Evolutionary conservation across 2,113 vertebrate genomes (phyloP).

Genomic region (Chlamydotis undulata): DNA sequence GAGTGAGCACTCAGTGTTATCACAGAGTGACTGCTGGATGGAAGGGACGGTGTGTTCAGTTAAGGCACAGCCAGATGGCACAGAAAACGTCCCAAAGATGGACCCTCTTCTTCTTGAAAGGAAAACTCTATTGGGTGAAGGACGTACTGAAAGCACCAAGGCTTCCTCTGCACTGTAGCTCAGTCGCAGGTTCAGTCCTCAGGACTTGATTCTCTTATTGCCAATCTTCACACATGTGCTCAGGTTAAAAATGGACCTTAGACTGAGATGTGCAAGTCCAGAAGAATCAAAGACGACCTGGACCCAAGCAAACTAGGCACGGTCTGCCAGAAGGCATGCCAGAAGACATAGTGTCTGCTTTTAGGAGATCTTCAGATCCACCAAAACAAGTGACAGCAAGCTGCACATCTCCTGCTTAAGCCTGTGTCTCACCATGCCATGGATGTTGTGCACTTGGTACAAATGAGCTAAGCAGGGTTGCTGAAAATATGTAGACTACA

Average conservation of each 20-base stretch:
- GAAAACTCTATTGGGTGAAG: neutral
- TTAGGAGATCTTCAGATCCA: neutral
- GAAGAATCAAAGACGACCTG: neutral
- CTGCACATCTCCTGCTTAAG: neutral
- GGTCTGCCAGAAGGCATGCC: neutral
- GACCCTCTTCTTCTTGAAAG: neutral
- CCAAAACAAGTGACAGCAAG: neutral
- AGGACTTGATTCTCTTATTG: neutral
- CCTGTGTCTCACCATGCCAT: neutral
- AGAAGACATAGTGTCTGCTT: neutral
- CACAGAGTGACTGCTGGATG: neutral
- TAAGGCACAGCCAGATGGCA: neutral
- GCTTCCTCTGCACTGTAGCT: neutral
- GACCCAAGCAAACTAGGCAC: neutral
- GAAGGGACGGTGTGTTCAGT: neutral
- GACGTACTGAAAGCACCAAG: neutral
- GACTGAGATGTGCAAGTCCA: neutral
- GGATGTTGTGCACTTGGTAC: neutral
- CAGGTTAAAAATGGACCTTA: neutral
- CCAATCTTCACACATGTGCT: neutral
- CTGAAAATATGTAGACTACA: neutral
- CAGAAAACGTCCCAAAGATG: rapidly evolving
- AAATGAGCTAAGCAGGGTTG: neutral
- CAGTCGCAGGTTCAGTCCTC: neutral
- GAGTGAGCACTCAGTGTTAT: rapidly evolving